Base-by-base conservation (phyloP, 2,888 invertebrate species). In the Yponomeuta cagnagella region DNA sequence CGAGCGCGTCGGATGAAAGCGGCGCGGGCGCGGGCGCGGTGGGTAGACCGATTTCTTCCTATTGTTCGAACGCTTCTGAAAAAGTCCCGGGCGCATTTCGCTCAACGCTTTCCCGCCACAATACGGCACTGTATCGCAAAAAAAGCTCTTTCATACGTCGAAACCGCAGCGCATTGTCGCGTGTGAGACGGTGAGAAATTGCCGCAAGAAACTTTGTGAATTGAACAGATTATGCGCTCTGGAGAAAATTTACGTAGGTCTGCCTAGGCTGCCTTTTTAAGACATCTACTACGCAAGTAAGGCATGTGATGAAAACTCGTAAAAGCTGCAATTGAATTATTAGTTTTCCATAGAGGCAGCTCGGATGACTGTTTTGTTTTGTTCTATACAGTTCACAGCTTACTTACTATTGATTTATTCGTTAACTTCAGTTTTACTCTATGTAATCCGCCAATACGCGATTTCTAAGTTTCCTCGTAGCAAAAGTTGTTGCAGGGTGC, bases 11-110 rank as follows among this genome's bases (percentile, higher is more conserved):
- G 70, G 37, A 89, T 84, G 91, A 90, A 90, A 91, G 90, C 87
- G 83, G 80, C 77, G 48, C 48, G 23, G 48, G 58, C 70, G 70
- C 70, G 48, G 52, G 68, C 5, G 43, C 70, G 80, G 75, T 86
- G 87, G 86, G 86, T 88, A 84, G 80, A 81, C 80, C 81, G 81
- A 84, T 89, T 89, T 89, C 88, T 85, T 89, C 87, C 88, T 85
- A 91, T 91, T 91, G 91, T 91, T 89, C 77, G 76, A 74, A 76
- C 74, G 76, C 76, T 74, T 52, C 77, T 81, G 80, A 87, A 89
- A 86, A 87, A 86, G 79, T 75, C 73, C 72, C 75, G 75, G 77
- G 52, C 63, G 77, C 82, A 83, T 84, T 81, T 80, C 77, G 75
- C 73, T 75, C 75, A 76, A 71, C 79, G 86, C 88, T 90, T 88